These are phyloP conservation scores for Eupithecia insigniata DNA, from an alignment of 2,888 invertebrate genomes.

Conservation along the genomic window DNA sequence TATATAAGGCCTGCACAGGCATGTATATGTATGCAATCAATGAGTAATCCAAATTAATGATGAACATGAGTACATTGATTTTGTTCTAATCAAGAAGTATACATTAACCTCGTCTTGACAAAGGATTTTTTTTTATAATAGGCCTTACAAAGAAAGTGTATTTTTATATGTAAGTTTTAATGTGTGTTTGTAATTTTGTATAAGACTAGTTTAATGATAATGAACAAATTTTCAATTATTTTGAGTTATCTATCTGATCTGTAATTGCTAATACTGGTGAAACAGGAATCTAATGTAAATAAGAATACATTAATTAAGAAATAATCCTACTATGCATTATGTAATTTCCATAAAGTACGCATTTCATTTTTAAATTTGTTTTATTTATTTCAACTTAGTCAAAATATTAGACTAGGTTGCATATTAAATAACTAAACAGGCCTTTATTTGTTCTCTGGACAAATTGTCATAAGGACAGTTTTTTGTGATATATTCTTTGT, in stretches of 20 bases:
- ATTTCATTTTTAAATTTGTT: constrained; percentile 25
- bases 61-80: not conserved
- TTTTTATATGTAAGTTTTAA: constrained; percentile 25
- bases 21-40: too few species aligned
- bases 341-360: constrained; percentile 40
- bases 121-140: not conserved
- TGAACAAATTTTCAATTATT: constrained; percentile 16
- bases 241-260: constrained; percentile 14
- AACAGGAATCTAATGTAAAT: constrained; percentile 38
- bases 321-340: constrained; percentile 40
- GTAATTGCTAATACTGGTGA: constrained; percentile 23
- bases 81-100: not conserved
- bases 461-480: not conserved
- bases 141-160: not conserved
- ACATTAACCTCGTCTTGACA: not conserved
- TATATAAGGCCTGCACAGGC: too few species aligned
- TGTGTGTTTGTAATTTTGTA: constrained; percentile 25
- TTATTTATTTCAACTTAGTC: constrained; percentile 11
- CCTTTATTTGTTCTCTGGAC: not conserved
- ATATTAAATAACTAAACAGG: not conserved
- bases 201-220: constrained; percentile 17
- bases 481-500: not conserved
- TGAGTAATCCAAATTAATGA: not conserved
- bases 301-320: constrained; percentile 39
- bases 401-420: not conserved